A percentile compares a stretch with the other conserved stretches of the same genome.
These are phyloP conservation scores for Sussaba pulchella DNA, from an alignment of 2,888 invertebrate species.

Conservation along the genomic window DNA sequence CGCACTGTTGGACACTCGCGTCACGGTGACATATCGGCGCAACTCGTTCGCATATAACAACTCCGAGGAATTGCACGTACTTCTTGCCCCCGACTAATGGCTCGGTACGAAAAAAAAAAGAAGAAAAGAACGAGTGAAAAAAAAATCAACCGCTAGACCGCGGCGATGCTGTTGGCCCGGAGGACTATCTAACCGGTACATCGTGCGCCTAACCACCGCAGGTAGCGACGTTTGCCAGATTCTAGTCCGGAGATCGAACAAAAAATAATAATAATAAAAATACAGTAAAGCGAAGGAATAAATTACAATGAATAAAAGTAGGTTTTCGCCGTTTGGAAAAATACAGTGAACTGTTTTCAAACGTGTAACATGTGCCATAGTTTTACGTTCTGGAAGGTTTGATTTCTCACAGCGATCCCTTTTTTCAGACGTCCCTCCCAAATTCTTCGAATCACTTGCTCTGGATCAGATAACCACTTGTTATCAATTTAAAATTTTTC, in stretches of 20 bases:
- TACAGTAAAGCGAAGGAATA: background rate
- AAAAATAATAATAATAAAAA: background rate
- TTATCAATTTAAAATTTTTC: too few species aligned
- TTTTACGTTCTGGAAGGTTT: background rate
- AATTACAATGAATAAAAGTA: background rate
- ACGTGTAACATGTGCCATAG: background rate
- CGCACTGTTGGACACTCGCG: constrained; percentile 10
- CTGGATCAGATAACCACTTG: too few species aligned
- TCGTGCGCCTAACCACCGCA: constrained; percentile 36
- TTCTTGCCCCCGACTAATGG: constrained; percentile 23
- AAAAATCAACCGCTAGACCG: constrained; percentile 34
- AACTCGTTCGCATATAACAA: constrained; percentile 37
- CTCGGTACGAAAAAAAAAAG: constrained; percentile 31
- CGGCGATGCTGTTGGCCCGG: constrained; percentile 31
- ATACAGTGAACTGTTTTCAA: background rate
- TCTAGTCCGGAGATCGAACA: constrained; percentile 25
- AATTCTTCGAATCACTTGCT: too few species aligned
- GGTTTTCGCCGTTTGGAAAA: background rate
- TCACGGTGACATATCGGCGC: constrained; percentile 34
- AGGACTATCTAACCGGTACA: constrained; percentile 62
- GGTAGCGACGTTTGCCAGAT: constrained; percentile 18
- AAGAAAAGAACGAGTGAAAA: background rate
- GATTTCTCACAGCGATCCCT: background rate
- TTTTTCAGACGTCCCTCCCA: background rate
- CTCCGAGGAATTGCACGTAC: constrained; percentile 5